Base-by-base conservation (phyloP, 2,888 invertebrate species). In the Matsumyia berberina region DNA sequence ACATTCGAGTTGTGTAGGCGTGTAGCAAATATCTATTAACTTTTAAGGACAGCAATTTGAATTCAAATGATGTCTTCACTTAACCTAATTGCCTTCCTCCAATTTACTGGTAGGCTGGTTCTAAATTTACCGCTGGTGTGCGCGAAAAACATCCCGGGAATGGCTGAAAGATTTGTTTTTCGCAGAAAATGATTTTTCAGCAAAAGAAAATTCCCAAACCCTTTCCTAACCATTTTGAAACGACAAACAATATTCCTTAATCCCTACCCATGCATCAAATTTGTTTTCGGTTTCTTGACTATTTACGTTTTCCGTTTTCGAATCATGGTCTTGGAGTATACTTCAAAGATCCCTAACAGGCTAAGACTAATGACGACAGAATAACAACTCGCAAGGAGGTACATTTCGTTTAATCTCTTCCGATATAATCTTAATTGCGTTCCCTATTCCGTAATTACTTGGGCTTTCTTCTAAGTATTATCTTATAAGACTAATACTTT, bases 351-450 rank as follows among this genome's bases (percentile, higher is more conserved):
- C 37, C 7, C n/a, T 24, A 39, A 39, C 7, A 37, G 55, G 35
- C 35, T 19, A 39, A 58, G 33, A 17, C 17, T 37, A 57, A 37
- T 37, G 24, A 37, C 35, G 12, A 37, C 17, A 24, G 19, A 24
- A 39, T 57, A n/a, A 58, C 39, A 58, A 39, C 12, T 58, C 39
- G 12, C 39, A 58, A 39, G 37, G 24, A 58, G 39, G 24, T 58
- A 42, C 58, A 58, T 29, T 58, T 39, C 58, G 39, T 58, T 58
- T 58, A 29, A 58, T 58, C 58, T 39, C 12, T 24, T 29, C 39
- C 58, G 31, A 60, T 44, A 60, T 60, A 60, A 58, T 60, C 60
- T 44, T 60, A 60, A 60, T 60, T 60, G 60, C 29, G 29, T 44
- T 60, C 31, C 44, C 44, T 60, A 44, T 42, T 60, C 44, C 44